Evolutionary conservation across 2,888 invertebrate genomes (phyloP), one percentile per base, ranked within the genome.

Genomic region (Timema cristinae): DNA sequence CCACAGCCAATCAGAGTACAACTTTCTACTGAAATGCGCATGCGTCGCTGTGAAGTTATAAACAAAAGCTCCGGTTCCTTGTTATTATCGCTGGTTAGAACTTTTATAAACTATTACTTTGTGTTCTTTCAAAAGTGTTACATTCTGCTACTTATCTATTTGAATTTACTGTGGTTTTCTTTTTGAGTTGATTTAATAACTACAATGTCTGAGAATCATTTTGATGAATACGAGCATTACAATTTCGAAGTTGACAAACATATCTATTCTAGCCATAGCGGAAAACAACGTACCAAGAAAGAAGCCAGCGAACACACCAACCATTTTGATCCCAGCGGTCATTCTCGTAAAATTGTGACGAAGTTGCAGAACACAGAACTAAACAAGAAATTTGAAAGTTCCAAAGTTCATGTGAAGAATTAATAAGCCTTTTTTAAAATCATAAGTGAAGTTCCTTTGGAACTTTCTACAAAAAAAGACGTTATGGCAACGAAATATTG

Each of bases 181-280:
- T 32, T 32, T 32, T 32, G 32, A 32, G 32, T 32, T 32, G 32
- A 32, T 32, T 32, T 32, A 32, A 32, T 32, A 32, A 32, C 32
- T 32, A 32, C 32, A 32, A 93, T 94, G 94, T 93, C 93, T 80
- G 93, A 93, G 84, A 86, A 86, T 79, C 89, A 92, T 85, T 91
- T 91, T 82, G 95, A 97, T 85, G 90, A 94, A 81, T 95, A 94
- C 88, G 97, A 97, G 81, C 93, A 95, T 81, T 97, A 94, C 87
- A 96, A 96, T 84, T 96, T 91, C 83, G 94, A 94, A 79, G 90
- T 93, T 86, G 96, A 95, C 83, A 96, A 96, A 84, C 91, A 93
- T 82, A 89, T 95, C 76, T 91, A 90, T 83, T 89, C 90, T 63
- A 91, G 92, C 48, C 93, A 94, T 84, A 91, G 94, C 81, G 97